These are phyloP conservation scores for Acanthosepion pharaonis DNA, from an alignment of 2,888 invertebrate genomes.

Conservation along the genomic window DNA sequence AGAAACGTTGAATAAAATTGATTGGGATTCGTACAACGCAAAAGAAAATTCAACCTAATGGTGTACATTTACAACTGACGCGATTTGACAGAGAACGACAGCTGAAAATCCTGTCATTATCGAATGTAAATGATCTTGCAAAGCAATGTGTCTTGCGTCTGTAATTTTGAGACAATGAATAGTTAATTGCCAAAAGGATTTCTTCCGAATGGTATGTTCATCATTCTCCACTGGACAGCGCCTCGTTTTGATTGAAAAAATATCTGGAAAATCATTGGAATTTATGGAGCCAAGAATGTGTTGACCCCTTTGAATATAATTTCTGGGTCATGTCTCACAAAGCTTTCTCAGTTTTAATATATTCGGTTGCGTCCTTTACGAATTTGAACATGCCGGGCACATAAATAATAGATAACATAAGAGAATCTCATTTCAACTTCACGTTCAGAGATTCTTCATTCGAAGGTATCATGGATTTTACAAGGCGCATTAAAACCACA, in stretches of 20 bases:
- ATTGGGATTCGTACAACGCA: too few relatives aligned
- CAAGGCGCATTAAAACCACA: too few relatives aligned
- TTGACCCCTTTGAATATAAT: background rate
- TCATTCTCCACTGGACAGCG: background rate
- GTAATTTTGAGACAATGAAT: background rate
- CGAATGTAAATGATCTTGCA: conserved; percentile 18
- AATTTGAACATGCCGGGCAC: background rate
- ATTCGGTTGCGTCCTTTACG: background rate
- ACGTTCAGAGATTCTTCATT: too few relatives aligned
- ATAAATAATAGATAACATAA: background rate
- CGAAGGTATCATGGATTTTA: too few relatives aligned
- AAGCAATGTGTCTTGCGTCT: background rate
- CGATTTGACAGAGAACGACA: background rate
- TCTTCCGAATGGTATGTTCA: background rate
- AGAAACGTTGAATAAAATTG: too few relatives aligned
- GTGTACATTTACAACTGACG: background rate
- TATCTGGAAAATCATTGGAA: background rate
- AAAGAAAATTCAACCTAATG: background rate
- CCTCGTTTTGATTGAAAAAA: background rate
- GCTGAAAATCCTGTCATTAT: background rate
- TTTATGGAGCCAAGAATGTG: background rate
- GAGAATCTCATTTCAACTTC: background rate
- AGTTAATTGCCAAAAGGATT: background rate
- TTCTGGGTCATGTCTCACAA: background rate
- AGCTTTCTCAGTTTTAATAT: background rate